Base-by-base conservation (phyloP, 2,888 invertebrate species). In the Drosophila pullipes region DNA sequence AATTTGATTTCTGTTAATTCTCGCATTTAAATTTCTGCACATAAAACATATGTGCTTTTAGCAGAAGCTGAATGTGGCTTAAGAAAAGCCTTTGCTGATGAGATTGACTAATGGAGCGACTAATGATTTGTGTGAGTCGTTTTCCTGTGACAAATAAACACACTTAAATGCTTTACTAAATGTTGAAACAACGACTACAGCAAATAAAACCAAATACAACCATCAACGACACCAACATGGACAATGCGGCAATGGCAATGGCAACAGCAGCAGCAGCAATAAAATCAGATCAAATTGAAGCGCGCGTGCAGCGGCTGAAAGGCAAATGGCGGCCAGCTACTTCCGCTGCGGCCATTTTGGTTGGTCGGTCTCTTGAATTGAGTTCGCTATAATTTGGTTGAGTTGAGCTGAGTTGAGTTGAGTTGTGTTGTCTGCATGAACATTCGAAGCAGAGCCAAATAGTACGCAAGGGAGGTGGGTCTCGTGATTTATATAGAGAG, bases 311-410 rank as follows among this genome's bases (percentile, higher is more conserved):
- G 76, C 72, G 70, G 67, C 70, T 65, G 78, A 55, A 77, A 73
- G 60, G 74, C 86, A 78, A 86, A 86, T 82, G 81, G 85, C 80
- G 79, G 75, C 78, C 73, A 83, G 81, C 72, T 75, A 83, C 78
- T 88, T 88, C 88, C 86, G 85, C 58, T 88, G 85, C 72, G 88
- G 85, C 90, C 78, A 90, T 89, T 87, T 85, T 86, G 77, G 70
- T 69, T 83, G 76, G 67, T 78, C 65, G 77, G 41, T 53, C 59
- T 67, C 75, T 76, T 76, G 65, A 74, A 79, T 84, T 83, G 77
- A 66, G 81, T 72, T 76, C 50, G 49, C 50, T 50, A 61, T 37
- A 57, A 76, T 79, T 59, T 25, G 47, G 64, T 74, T 60, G 22
- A 49, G 50, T 50, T 39, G 68, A 68, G 37, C 16, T 2, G 37